These are phyloP conservation scores for Megathymus violae DNA, from an alignment of 1,140 invertebrate genomes.

Conservation along the genomic window DNA sequence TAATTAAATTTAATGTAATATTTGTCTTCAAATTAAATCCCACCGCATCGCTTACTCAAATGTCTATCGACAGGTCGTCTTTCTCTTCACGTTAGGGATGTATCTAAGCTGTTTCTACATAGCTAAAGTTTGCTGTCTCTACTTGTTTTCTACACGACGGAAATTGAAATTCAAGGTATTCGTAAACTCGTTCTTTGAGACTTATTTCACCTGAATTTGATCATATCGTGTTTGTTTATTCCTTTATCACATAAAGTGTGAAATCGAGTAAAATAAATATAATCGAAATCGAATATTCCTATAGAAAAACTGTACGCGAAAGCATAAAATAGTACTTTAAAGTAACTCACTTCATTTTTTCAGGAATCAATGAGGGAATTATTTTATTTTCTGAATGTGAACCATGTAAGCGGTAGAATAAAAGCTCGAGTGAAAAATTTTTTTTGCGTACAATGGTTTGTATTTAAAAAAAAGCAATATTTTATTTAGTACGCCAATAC, in stretches of 20 bases:
- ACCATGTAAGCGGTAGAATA: constrained; percentile 72
- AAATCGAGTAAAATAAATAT: no score
- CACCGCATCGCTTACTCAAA: no score
- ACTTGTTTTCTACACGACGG: constrained; percentile 59
- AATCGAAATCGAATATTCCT: no score
- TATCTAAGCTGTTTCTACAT: constrained; percentile 62
- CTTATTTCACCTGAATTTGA: not conserved
- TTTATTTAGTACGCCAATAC: no score
- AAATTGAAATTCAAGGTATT: constrained; percentile 73
- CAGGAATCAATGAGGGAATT: constrained; percentile 74
- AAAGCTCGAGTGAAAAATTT: constrained; percentile 73
- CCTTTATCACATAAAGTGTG: no score
- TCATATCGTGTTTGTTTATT: no score
- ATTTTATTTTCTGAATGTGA: constrained; percentile 74
- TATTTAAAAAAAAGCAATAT: constrained; percentile 2
- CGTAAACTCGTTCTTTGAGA: constrained; percentile 3
- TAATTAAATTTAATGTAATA: not conserved
- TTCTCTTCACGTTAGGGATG: constrained; percentile 52
- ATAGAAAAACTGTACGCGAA: no score
- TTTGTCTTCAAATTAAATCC: no score
- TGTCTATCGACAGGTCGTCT: constrained; percentile 49
- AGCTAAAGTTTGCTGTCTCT: constrained; percentile 64
- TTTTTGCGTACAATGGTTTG: constrained; percentile 74
- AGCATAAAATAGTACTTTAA: no score
- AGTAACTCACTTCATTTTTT: constrained; percentile 24